Base-by-base conservation (phyloP, 2,888 invertebrate genomes). In the Agonopterix alstromeriana region DNA sequence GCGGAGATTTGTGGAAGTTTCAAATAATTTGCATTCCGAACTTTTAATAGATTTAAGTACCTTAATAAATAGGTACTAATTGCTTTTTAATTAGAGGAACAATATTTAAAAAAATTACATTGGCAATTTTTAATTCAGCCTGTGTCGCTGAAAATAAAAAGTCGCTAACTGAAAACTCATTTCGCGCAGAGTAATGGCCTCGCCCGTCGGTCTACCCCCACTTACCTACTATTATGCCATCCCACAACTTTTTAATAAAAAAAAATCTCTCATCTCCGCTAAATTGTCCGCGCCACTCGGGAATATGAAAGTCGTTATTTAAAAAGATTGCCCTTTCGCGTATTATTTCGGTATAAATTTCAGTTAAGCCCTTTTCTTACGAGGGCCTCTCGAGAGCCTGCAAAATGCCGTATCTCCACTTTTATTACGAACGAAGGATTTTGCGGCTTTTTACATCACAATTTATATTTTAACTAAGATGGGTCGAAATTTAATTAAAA, bases 241-340 rank as follows among this genome's bases (percentile, higher is more conserved):
- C 70, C 63, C 66, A 61, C 60, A 67, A 67, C 72, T 75, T 84
- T 86, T 87, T 83, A 82, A 80, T 80, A 82, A 85, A 81, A 83
- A n/a, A 82, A 82, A 80, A 75, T 76, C 82, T 77, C 73, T 79
- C 86, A 84, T 85, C 85, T 83, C 81, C 79, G 81, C 82, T 86
- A 84, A 87, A 87, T 87, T 88, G 85, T 86, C 73, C 75, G 67
- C 70, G 66, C 68, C 71, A 71, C 82, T 82, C 76, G 73, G 77
- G 85, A 85, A 87, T 86, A 88, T 88, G 85, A 88, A 83, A 80
- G 85, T 77, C 86, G 80, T 87, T 87, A 87, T 86, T 87, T 85
- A 82, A 86, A 84, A 85, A 82, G 80, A 81, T 80, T 76, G 82
- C 83, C 70, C 71, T 74, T 76, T 72, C 69, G 65, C 77, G 74